Percentiles rank a stretch among this genome's conserved stretches.
These are phyloP conservation scores for Brienomyrus longianalis DNA, from an alignment of 2,113 vertebrate genomes.

Conservation along the genomic window DNA sequence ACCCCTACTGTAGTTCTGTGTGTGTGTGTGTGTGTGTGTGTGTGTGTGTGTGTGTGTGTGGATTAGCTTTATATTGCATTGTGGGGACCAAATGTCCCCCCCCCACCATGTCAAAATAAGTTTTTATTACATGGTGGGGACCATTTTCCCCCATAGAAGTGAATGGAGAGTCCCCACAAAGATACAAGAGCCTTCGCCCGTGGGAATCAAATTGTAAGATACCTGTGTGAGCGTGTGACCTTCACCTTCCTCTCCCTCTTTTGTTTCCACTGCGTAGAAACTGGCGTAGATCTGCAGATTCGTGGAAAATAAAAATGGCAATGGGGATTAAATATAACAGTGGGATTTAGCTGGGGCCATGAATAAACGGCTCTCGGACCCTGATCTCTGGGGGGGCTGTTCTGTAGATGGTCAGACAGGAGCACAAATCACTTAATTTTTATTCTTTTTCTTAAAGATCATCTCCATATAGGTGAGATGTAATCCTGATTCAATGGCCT, in stretches of 20 bases:
- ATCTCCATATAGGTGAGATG: constrained; percentile 34
- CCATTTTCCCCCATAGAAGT: no score
- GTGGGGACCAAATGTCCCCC: no score
- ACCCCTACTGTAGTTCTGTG: neutral
- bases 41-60: neutral
- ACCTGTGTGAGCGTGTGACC: neutral
- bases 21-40: neutral
- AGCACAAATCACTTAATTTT: constrained; percentile 32
- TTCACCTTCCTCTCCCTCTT: constrained; percentile 24
- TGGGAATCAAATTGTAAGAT: no score
- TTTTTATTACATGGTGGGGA: no score
- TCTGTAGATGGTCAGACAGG: constrained; percentile 19
- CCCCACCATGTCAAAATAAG: no score
- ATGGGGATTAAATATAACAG: constrained; percentile 19
- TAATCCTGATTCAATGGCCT: constrained; percentile 33
- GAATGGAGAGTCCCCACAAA: no score
- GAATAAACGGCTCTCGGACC: constrained; percentile 18
- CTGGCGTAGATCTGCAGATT: neutral
- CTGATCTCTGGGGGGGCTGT: neutral
- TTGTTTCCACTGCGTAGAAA: neutral
- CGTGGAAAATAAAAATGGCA: constrained; percentile 15
- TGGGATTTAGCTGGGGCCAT: neutral
- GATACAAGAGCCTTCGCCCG: no score
- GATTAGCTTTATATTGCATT: no score
- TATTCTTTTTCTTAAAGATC: constrained; percentile 34